A percentile compares a stretch with the other conserved stretches of the same genome.
phyloP scores from a whole-genome alignment of 2,888 invertebrate genomes.

The Pterostichus niger region DNA sequence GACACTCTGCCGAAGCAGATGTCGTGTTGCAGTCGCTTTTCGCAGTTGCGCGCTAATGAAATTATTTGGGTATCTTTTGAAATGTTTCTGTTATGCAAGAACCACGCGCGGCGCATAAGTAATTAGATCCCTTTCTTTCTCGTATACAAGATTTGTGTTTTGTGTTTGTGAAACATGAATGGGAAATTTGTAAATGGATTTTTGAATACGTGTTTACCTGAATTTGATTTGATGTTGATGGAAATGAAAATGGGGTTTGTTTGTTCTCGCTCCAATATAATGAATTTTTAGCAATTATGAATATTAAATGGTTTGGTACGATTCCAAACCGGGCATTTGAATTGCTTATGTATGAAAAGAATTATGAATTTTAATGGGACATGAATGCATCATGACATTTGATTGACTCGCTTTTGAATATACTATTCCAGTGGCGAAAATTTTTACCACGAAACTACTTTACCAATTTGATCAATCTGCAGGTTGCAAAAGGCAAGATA shows the following conservation, averaged over 20 bases:
- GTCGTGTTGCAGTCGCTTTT: background rate
- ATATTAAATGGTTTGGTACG: constrained; percentile 20
- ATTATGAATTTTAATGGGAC: constrained; percentile 41
- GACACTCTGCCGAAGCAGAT: too few species aligned
- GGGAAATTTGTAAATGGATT: constrained; percentile 39
- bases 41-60: constrained; percentile 18
- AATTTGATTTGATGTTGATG: constrained; percentile 25
- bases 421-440: too few species aligned
- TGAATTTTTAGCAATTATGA: constrained; percentile 18
- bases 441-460: too few species aligned
- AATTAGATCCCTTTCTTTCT: constrained; percentile 37
- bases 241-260: background rate
- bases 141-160: background rate
- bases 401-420: too few species aligned
- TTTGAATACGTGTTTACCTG: constrained; percentile 41
- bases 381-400: background rate
- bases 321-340: background rate
- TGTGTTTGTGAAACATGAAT: background rate
- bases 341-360: constrained; percentile 28
- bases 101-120: constrained; percentile 16
- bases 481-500: too few species aligned
- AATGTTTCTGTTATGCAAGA: constrained; percentile 7
- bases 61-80: constrained; percentile 35
- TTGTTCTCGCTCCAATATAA: background rate
- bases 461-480: too few species aligned